Percentiles rank a stretch among this genome's conserved stretches.
Conservation (phyloP, 37 sponge, comb jelly and placozoan genomes). For the Dysidea cf. avara region DNA sequence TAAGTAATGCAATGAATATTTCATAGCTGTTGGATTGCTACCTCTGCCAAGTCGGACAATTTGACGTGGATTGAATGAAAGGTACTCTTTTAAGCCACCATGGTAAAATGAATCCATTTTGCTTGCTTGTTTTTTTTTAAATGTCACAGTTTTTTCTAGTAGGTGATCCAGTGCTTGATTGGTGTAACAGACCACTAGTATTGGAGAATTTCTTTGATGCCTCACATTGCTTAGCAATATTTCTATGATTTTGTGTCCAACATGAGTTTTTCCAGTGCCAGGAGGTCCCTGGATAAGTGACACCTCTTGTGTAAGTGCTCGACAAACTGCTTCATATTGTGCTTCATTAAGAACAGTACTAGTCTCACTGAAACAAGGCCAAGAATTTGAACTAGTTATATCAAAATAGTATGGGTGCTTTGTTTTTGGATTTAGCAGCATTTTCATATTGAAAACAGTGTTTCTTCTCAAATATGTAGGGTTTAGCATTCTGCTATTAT, state of each 20-base stretch:
- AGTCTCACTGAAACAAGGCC: constrained; percentile 32
- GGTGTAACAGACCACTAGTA: constrained; percentile 86
- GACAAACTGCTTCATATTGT: constrained; percentile 68
- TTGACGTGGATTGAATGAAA: too few relatives aligned
- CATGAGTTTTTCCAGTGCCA: too few relatives aligned
- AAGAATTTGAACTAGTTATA: constrained; percentile 14
- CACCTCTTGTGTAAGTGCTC: constrained; percentile 78
- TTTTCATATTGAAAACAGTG: too few relatives aligned
- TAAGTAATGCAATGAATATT: too few relatives aligned
- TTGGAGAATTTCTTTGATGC: constrained; percentile 75
- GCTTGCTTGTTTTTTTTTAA: too few relatives aligned
- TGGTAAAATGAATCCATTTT: too few relatives aligned
- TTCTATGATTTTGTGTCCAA: constrained; percentile 80
- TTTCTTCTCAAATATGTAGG: constrained; percentile 28
- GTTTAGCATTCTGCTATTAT: too few relatives aligned
- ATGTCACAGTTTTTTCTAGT: too few relatives aligned
- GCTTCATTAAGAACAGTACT: constrained; percentile 56
- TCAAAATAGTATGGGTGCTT: constrained; percentile 9
- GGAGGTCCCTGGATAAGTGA: constrained; percentile 93
- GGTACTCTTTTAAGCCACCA: too few relatives aligned
- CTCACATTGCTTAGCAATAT: constrained; percentile 42
- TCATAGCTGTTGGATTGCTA: too few relatives aligned
- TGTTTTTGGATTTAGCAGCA: too few relatives aligned
- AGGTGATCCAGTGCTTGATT: too few relatives aligned
- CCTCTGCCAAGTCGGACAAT: constrained; percentile 88